Evolutionary conservation across 2,888 invertebrate genomes (phyloP).

Genomic region (Drosophila putrida): DNA sequence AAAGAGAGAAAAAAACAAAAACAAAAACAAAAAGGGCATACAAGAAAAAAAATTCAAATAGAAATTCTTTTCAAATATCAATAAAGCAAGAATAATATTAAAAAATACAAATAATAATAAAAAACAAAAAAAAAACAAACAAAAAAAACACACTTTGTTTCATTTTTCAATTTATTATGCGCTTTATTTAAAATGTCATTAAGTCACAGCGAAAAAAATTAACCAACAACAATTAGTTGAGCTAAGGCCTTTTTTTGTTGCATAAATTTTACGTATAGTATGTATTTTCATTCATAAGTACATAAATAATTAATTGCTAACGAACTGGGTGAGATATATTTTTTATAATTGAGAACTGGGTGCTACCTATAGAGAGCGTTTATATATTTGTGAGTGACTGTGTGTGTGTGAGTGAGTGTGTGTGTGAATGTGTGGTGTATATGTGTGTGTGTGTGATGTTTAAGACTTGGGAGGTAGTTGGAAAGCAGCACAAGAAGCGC

Average conservation of each 20-base stretch:
- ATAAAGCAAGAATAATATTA: slow-evolving; percentile 74
- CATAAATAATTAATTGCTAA: slow-evolving; percentile 46
- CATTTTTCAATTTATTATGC: slow-evolving; percentile 33
- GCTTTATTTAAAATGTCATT: slow-evolving; percentile 55
- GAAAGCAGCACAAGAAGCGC: slow-evolving; percentile 45
- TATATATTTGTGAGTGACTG: slow-evolving; percentile 2
- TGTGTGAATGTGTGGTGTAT: slow-evolving; percentile 13
- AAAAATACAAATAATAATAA: slow-evolving; percentile 21
- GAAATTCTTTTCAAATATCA: slow-evolving; percentile 83
- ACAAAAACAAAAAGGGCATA: slow-evolving; percentile 48
- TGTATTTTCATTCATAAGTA: slow-evolving; percentile 33
- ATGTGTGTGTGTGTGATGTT: slow-evolving; percentile 19
- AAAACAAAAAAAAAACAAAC: slow-evolving; percentile 10
- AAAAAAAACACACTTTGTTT: background rate
- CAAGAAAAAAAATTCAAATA: slow-evolving; percentile 70
- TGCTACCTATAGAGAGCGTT: slow-evolving; percentile 22
- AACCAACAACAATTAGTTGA: slow-evolving; percentile 40
- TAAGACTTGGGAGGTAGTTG: slow-evolving; percentile 48
- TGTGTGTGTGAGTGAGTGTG: slow-evolving; percentile 21
- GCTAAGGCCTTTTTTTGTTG: slow-evolving; percentile 46
- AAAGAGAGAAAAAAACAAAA: slow-evolving; percentile 12
- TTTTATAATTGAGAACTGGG: slow-evolving; percentile 13
- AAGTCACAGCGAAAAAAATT: slow-evolving; percentile 62
- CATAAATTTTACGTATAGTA: slow-evolving; percentile 8
- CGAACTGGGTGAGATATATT: slow-evolving; percentile 19